Conservation (phyloP, 2,113 vertebrate species). For the Stigmatopora nigra region DNA sequence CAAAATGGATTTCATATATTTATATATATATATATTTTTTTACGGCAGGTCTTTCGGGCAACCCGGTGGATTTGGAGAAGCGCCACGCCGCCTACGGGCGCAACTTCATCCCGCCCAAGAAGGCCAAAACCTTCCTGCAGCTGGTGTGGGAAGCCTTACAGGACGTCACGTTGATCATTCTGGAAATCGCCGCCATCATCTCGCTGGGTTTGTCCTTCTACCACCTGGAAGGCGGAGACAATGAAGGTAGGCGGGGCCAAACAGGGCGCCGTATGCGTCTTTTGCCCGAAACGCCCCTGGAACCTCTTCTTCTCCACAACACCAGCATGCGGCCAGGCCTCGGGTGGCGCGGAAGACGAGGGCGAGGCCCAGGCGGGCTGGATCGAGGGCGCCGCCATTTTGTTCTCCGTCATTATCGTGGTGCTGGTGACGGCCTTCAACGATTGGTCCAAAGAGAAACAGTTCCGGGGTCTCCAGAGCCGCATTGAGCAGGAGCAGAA, state of each 20-base stretch:
- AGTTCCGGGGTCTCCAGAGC: slow-evolving; percentile 92
- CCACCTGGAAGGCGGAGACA: slow-evolving; percentile 78
- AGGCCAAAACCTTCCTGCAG: slow-evolving; percentile 90
- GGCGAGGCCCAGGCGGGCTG: slow-evolving; percentile 87
- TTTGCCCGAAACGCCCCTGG: too few species aligned
- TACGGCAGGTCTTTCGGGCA: slow-evolving; percentile 81
- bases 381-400: slow-evolving; percentile 94
- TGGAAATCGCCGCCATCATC: slow-evolving; percentile 95
- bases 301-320: background rate
- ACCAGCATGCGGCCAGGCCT: slow-evolving; percentile 70
- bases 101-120: slow-evolving; percentile 93
- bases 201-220: slow-evolving; percentile 93
- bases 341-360: slow-evolving; percentile 74
- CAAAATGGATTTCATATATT: too few species aligned
- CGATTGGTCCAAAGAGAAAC: slow-evolving; percentile 98
- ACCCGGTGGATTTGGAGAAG: slow-evolving; percentile 86
- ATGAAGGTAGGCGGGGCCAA: slow-evolving; percentile 61
- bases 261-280: too few species aligned
- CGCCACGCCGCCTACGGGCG: slow-evolving; percentile 77
- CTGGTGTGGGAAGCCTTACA: slow-evolving; percentile 98
- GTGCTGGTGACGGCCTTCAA: slow-evolving; percentile 96
- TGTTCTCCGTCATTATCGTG: slow-evolving; percentile 92
- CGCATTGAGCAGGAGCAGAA: slow-evolving; percentile 96
- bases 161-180: slow-evolving; percentile 93
- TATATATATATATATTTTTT: too few species aligned